These are phyloP conservation scores for Notospermus geniculatus DNA, from an alignment of 1,140 invertebrate genomes.

Conservation along the genomic window DNA sequence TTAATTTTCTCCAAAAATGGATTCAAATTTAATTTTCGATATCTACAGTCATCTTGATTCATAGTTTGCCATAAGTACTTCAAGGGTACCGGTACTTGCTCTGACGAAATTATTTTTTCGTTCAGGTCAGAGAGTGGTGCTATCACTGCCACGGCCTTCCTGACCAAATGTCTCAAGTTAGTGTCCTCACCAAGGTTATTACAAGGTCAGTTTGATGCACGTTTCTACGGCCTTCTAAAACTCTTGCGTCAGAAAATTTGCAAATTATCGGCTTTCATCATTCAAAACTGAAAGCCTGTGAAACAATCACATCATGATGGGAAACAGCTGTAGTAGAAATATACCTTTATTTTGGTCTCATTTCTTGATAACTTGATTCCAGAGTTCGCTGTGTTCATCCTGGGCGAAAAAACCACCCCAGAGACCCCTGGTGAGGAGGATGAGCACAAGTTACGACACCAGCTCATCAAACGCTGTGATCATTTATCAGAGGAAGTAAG, in stretches of 20 bases:
- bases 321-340: too few species aligned
- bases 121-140: constrained; percentile 42
- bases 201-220: constrained; percentile 27
- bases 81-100: too few species aligned
- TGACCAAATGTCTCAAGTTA: constrained; percentile 65
- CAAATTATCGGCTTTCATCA: too few species aligned
- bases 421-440: constrained; percentile 58
- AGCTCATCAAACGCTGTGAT: constrained; percentile 67
- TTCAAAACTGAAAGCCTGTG: too few species aligned
- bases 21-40: too few species aligned
- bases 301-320: too few species aligned
- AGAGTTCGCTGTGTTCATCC: constrained; percentile 71
- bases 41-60: too few species aligned
- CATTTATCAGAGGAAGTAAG: constrained; percentile 66
- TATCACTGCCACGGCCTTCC: constrained; percentile 62
- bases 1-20: too few species aligned
- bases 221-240: neutral
- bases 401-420: constrained; percentile 63
- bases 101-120: too few species aligned
- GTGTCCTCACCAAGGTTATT: constrained; percentile 55
- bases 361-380: too few species aligned
- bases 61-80: too few species aligned
- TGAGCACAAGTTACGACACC: constrained; percentile 59
- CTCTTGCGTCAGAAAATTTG: constrained; percentile 37
- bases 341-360: too few species aligned